Conservation (phyloP, 2,888 invertebrate species). For the Galerucella pusilla region DNA sequence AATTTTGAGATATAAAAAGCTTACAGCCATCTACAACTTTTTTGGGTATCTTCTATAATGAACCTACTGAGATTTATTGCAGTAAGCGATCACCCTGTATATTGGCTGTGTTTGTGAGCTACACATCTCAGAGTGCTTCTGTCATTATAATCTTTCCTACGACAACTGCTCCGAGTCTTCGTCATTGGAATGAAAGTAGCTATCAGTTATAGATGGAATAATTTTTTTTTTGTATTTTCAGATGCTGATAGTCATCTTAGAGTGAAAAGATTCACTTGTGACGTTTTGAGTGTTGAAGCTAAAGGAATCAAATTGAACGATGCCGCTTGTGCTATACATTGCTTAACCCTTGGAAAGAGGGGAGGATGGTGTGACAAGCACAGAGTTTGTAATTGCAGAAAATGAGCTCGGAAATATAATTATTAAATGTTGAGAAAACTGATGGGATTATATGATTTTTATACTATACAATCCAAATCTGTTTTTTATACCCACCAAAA, state of each 20-base stretch:
- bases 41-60: too few relatives aligned
- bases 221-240: slow-evolving; percentile 15
- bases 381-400: slow-evolving; percentile 62
- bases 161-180: too few relatives aligned
- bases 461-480: background rate
- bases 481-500: background rate
- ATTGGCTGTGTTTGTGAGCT: too few relatives aligned
- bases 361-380: slow-evolving; percentile 63
- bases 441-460: background rate
- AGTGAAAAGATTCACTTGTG: slow-evolving; percentile 65
- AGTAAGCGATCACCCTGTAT: too few relatives aligned
- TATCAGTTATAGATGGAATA: background rate
- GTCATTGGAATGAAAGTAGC: too few relatives aligned
- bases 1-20: too few relatives aligned
- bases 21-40: too few relatives aligned
- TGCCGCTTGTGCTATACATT: slow-evolving; percentile 64
- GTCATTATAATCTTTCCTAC: too few relatives aligned
- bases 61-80: too few relatives aligned
- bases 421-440: background rate
- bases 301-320: slow-evolving; percentile 60
- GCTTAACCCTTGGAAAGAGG: slow-evolving; percentile 55
- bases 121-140: too few relatives aligned
- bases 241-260: slow-evolving; percentile 44
- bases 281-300: slow-evolving; percentile 57
- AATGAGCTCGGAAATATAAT: background rate